These are phyloP conservation scores for Cetonia aurata DNA, from an alignment of 2,888 invertebrate genomes.

Conservation along the genomic window DNA sequence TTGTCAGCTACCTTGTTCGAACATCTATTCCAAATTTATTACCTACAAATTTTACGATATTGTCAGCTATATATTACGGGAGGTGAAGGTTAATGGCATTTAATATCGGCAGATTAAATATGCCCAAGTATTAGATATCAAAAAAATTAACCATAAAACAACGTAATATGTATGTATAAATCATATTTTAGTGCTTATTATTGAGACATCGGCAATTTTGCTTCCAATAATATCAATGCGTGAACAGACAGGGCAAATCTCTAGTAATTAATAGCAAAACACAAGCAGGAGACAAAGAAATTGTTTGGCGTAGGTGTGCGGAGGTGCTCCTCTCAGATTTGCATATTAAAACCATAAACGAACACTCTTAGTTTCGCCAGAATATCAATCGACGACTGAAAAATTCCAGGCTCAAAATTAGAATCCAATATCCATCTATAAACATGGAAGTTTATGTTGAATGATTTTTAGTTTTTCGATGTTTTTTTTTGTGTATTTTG, in stretches of 20 bases:
- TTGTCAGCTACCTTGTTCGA: slow-evolving; percentile 28
- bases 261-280: slow-evolving; percentile 6
- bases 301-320: slow-evolving; percentile 27
- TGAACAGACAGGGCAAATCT: background rate
- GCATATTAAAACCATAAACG: slow-evolving; percentile 26
- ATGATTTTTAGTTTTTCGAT: background rate
- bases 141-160: too few species aligned
- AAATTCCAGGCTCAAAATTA: slow-evolving; percentile 32
- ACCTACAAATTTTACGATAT: slow-evolving; percentile 8
- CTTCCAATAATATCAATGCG: too few species aligned
- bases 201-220: too few species aligned
- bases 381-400: slow-evolving; percentile 30
- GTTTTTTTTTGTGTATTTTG: slow-evolving; percentile 6
- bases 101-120: slow-evolving; percentile 1
- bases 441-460: slow-evolving; percentile 19
- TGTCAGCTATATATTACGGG: slow-evolving; percentile 10
- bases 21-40: slow-evolving; percentile 32
- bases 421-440: slow-evolving; percentile 6
- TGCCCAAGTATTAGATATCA: background rate
- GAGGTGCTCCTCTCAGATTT: slow-evolving; percentile 31
- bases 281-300: slow-evolving; percentile 25
- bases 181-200: too few species aligned
- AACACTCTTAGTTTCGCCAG: slow-evolving; percentile 28
- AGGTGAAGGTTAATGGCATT: slow-evolving; percentile 28
- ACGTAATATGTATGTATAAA: slow-evolving; percentile 1